Percentiles rank a stretch among this genome's conserved stretches.
These are phyloP conservation scores for Syrmaticus mikado DNA, from an alignment of 2,113 vertebrate species.

Conservation along the genomic window DNA sequence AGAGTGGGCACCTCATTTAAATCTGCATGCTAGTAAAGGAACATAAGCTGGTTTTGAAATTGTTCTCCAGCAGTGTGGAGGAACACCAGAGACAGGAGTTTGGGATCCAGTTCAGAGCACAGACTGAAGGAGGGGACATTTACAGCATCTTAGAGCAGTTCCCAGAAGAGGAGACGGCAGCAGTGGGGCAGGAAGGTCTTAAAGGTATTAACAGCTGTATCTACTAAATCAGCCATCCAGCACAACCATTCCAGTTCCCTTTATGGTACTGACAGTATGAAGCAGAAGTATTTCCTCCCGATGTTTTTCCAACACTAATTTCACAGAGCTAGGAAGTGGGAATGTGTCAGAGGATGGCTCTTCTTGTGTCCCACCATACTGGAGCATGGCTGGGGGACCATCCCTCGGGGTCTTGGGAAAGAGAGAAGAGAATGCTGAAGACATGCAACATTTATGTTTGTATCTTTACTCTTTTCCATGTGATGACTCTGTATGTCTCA, in stretches of 20 bases:
- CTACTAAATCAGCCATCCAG: not conserved
- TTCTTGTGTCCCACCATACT: not conserved
- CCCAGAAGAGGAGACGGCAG: not conserved
- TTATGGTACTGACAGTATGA: not conserved
- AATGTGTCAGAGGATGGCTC: not conserved
- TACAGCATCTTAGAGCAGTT: not conserved
- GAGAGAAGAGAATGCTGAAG: not conserved
- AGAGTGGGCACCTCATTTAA: not conserved
- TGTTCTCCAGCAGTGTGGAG: accelerated
- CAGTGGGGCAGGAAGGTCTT: not conserved
- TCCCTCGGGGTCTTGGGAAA: not conserved
- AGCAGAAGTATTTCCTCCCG: not conserved
- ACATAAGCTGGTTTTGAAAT: not conserved
- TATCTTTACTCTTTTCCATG: not conserved
- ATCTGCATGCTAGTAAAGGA: not conserved
- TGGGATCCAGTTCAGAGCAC: not conserved
- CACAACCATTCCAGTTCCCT: not conserved
- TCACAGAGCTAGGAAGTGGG: not conserved
- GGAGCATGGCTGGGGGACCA: accelerated
- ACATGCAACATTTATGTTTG: not conserved
- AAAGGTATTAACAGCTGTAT: not conserved
- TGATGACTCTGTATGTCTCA: not conserved
- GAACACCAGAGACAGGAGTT: not conserved
- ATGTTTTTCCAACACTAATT: not conserved
- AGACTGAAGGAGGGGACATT: accelerated